Evolutionary conservation across 2,113 vertebrate genomes (phyloP).

Genomic region (Podarcis muralis): DNA sequence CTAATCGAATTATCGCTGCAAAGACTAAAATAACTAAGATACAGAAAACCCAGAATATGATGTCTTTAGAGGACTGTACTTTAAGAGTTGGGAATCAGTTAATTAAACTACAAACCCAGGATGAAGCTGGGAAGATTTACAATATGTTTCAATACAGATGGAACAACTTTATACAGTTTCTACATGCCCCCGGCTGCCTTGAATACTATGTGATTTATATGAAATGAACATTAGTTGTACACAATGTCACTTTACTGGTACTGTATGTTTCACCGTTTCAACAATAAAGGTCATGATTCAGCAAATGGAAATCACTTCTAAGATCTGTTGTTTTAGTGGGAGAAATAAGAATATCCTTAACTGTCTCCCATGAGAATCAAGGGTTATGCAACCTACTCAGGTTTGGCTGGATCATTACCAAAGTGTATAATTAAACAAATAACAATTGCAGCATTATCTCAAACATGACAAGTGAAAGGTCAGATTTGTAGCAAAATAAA

Average conservation of each 20-base stretch:
- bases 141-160: background rate
- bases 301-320: background rate
- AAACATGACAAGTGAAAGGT: background rate
- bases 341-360: background rate
- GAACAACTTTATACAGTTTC: background rate
- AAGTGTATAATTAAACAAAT: background rate
- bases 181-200: background rate
- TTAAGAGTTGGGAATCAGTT: background rate
- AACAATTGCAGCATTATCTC: background rate
- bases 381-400: background rate
- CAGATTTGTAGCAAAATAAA: conserved; percentile 10
- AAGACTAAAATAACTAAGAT: background rate
- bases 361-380: background rate
- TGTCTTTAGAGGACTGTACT: background rate
- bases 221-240: background rate
- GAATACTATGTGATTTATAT: background rate
- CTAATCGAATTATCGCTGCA: background rate
- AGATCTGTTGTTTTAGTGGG: background rate
- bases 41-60: background rate
- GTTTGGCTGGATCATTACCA: background rate
- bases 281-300: background rate
- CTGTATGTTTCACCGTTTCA: background rate
- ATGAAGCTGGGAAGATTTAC: background rate
- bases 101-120: background rate
- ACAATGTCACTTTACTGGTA: background rate